A percentile compares a stretch with the other conserved stretches of the same genome.
Conservation (phyloP, 2,888 invertebrate genomes). For the Agrochola macilenta region DNA sequence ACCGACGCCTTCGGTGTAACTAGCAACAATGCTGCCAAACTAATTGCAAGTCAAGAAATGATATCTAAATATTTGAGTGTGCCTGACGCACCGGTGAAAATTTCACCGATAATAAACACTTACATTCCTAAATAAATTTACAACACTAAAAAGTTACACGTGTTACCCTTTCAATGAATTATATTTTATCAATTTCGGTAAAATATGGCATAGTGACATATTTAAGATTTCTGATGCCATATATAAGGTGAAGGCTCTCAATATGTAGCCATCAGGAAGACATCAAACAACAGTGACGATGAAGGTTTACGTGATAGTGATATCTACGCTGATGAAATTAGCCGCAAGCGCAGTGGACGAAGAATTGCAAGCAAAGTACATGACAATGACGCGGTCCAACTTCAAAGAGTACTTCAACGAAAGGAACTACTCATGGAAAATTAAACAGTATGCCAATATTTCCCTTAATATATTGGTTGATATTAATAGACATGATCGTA, state of each 20-base stretch:
- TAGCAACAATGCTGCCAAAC: background rate
- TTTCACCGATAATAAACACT: too few relatives aligned
- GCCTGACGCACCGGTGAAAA: too few relatives aligned
- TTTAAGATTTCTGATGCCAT: background rate
- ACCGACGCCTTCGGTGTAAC: too few relatives aligned
- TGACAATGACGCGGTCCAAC: slow-evolving; percentile 4
- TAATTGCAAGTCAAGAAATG: background rate
- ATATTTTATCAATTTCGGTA: background rate
- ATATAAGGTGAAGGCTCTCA: background rate
- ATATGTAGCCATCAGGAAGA: background rate
- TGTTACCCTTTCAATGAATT: background rate
- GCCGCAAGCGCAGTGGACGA: slow-evolving; percentile 6
- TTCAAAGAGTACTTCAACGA: slow-evolving; percentile 5
- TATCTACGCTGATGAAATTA: slow-evolving; percentile 9
- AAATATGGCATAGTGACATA: background rate
- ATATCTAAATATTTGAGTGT: background rate
- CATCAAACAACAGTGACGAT: slow-evolving; percentile 4
- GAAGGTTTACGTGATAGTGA: slow-evolving; percentile 6
- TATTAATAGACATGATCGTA: too few relatives aligned
- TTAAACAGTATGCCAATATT: background rate
- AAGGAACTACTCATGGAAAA: slow-evolving; percentile 15
- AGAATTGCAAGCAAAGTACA: slow-evolving; percentile 1
- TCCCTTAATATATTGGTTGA: too few relatives aligned
- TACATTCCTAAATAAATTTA: background rate
- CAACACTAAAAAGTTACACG: background rate